Evolutionary conservation across 2,888 invertebrate species (phyloP), one percentile per base, ranked within the genome.

Genomic region (Scelioninae gen. 2): DNA sequence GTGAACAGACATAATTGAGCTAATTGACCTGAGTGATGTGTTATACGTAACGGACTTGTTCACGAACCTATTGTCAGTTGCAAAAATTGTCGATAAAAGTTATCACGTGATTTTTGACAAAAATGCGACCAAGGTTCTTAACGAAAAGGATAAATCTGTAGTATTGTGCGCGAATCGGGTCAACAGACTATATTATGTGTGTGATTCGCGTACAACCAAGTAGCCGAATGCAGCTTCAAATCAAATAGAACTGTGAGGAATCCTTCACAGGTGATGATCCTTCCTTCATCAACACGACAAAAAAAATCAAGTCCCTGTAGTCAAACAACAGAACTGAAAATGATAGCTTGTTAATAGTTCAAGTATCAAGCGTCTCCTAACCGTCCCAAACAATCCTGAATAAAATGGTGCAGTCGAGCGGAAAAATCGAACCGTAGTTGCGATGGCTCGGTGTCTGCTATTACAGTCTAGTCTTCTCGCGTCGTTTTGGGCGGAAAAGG

Each of bases 401-500:
- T 78, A 80, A 15, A 83, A 81, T 64, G 81, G 79, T 0, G 53
- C 73, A 0, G 77, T 81, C 4, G 81, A 83, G 53, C 39, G 79
- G 4, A 71, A 73, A 37, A 82, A 81, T 16, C 67, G 78, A 0
- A 82, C 79, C 1, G 25, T 82, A 1, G 76, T 81, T 6, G 78
- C 80, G 33, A 65, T 71, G 53, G 78, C 81, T 1, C 64, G 81
- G 10, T 74, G 77, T 4, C 76, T 81, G 70, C n/a, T 83, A n/a
- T 33, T 73, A 0, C 70, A 78, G 13, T 72, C 76, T 10, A 65
- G 57, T 2, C 58, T 81, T 2, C 71, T 73, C 5, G 48, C 77
- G 3, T 57, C 45, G 2, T 78, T 81, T 33, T 84, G 81, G 81
- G 79, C 76, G 0, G 82, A 83, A 57, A 81, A 81, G 0, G 61